Evolutionary conservation across 2,797 vertebrate species (phyloP), one percentile per base, ranked within the genome.

Genomic region (Argyrosomus regius): DNA sequence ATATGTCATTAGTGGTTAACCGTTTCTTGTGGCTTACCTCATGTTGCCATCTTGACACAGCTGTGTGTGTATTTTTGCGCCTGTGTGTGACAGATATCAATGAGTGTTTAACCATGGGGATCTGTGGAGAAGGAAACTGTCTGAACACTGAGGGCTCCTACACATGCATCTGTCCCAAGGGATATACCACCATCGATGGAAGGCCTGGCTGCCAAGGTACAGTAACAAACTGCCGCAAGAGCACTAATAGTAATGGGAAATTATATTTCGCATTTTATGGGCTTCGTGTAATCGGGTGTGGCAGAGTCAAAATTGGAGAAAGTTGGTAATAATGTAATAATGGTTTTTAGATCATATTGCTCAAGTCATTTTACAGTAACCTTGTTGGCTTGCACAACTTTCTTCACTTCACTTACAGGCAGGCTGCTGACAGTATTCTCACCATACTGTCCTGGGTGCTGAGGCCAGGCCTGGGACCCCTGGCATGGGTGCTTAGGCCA

Each of bases 121-220:
- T 96, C 87, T 98, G 97, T 2, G 95, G 95, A n/a, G 95, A 96
- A 41, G 95, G 82, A 0, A 92, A 96, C 66, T 98, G 97, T 75
- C 88, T 96, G 87, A 97, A 97, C 90, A 96, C 91, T 18, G 92
- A 95, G 0, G 96, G 97, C 41, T 97, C 97, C 81, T 97, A 96
- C 86, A 94, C 93, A 61, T 98, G 97, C 79, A 70, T 95, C 86
- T 98, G 96, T 45, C 93, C 94, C 24, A 82, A 94, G 0, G 96
- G 97, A 72, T 97, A 96, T 75, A 86, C 87, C 39, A 92, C 88
- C 4, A 13, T 75, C 0, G 89, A 92, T 14, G 91, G 88, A 0
- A 92, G 87, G 60, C 84, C 91, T 48, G 92, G 92, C 85, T 98
- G 97, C 92, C 95, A 96, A 92, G 96, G 96, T 97, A 79, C 46